Evolutionary conservation across 2,888 invertebrate species (phyloP), one percentile per base, ranked within the genome.

Genomic region (Drosophila limbata): DNA sequence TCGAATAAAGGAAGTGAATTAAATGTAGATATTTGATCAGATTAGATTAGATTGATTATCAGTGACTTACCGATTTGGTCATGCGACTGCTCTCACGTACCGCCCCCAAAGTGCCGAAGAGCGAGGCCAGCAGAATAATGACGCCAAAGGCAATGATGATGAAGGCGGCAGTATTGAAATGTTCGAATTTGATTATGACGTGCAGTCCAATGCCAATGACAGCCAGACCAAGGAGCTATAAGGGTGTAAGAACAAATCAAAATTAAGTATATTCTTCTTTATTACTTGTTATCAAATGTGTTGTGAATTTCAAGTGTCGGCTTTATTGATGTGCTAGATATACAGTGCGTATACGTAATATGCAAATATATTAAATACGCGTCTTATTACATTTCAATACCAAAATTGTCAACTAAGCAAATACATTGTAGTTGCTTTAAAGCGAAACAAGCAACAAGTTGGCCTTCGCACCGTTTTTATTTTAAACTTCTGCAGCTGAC

Each of bases 31-130:
- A 13, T 3, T 19, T 4, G 8, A 31, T 19, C 6, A 25, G 25
- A 25, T n/a, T n/a, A n/a, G n/a, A n/a, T n/a, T n/a, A n/a, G n/a
- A n/a, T n/a, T n/a, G 19, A 3, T 39, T 13, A 40, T 42, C 6
- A 31, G 13, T 11, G 15, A 19, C 81, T 79, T 70, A 91, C 91
- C 73, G 80, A 59, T 73, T 90, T 90, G 2, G 74, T 77, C 42
- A 88, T 52, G 21, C 73, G 77, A 71, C 90, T 91, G 61, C 86
- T 91, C 69, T 91, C 91, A 28, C 86, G 81, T 53, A 63, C 53
- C 0, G 91, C 91, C 3, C 88, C 90, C 45, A 84, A 50, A 15
- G 68, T 55, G 31, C 91, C 91, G 39, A 91, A 87, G n/a, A 75
- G 33, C 0, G 90, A 74, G 28, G 70, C 60, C 17, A 90, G 42